Evolutionary conservation across 2,113 vertebrate genomes (phyloP).

Genomic region (Neolamprologus caudopunctatus): DNA sequence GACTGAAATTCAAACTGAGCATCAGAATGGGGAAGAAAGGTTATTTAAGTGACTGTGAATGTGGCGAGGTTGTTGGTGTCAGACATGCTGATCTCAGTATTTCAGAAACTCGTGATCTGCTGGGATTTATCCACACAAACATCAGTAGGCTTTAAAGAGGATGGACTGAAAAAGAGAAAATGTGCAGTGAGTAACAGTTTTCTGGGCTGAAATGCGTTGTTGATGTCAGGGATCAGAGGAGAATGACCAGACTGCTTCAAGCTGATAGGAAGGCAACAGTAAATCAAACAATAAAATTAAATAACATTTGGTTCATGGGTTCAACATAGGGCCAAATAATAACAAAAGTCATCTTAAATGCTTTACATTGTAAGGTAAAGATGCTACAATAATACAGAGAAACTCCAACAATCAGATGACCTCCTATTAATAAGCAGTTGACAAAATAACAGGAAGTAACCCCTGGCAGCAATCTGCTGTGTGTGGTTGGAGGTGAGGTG

Average conservation of each 20-base stretch:
- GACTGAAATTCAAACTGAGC: neutral
- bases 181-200: neutral
- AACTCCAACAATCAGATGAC: neutral
- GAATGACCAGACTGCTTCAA: neutral
- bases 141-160: neutral
- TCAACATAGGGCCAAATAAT: neutral
- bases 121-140: neutral
- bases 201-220: neutral
- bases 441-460: neutral
- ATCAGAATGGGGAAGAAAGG: neutral
- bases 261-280: neutral
- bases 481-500: neutral
- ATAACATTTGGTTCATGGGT: neutral
- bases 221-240: neutral
- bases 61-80: neutral
- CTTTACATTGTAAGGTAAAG: neutral
- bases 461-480: neutral
- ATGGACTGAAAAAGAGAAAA: neutral
- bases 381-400: neutral
- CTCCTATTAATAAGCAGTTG: neutral
- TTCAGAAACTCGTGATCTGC: neutral
- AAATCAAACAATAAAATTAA: neutral
- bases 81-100: neutral
- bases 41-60: neutral
- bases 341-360: neutral